Conservation (phyloP, 2,888 invertebrate species). For the Lasioglossum calceatum region DNA sequence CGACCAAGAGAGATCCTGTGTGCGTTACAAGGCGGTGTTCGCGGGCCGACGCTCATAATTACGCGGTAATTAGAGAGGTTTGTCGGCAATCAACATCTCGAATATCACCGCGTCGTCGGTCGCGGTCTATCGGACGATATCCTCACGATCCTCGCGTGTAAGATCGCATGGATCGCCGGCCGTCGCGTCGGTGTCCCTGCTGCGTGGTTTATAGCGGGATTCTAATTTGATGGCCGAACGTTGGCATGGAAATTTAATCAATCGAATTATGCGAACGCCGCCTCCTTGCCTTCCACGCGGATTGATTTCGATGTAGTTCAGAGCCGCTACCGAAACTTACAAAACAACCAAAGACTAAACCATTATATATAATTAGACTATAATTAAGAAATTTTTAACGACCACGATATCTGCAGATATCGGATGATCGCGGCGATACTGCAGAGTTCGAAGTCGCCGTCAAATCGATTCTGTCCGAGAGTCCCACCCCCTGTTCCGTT, state of each 20-base stretch:
- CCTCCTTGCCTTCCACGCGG: neutral
- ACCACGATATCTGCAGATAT: neutral
- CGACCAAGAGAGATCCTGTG: constrained; percentile 71
- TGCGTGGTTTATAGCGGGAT: constrained; percentile 28
- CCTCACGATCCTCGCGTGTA: constrained; percentile 6
- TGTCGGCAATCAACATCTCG: constrained; percentile 80
- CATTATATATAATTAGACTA: too few species aligned
- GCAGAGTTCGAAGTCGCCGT: neutral
- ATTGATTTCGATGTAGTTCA: neutral
- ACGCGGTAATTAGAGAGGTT: constrained; percentile 81
- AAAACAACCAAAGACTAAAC: too few species aligned
- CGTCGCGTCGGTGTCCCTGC: neutral
- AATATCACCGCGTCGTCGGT: constrained; percentile 72
- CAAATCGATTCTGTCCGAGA: constrained; percentile 9
- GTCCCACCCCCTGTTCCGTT: constrained; percentile 9
- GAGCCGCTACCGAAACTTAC: neutral
- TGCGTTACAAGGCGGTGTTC: constrained; percentile 53
- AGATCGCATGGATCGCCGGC: neutral
- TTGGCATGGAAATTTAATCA: constrained; percentile 38
- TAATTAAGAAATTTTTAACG: neutral
- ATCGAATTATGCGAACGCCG: constrained; percentile 11
- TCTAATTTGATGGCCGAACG: constrained; percentile 13
- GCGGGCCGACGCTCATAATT: constrained; percentile 76
- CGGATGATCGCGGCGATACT: neutral
- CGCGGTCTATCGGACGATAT: constrained; percentile 57